Evolutionary conservation across 2,888 invertebrate genomes (phyloP).

Genomic region (Biston stratarius): DNA sequence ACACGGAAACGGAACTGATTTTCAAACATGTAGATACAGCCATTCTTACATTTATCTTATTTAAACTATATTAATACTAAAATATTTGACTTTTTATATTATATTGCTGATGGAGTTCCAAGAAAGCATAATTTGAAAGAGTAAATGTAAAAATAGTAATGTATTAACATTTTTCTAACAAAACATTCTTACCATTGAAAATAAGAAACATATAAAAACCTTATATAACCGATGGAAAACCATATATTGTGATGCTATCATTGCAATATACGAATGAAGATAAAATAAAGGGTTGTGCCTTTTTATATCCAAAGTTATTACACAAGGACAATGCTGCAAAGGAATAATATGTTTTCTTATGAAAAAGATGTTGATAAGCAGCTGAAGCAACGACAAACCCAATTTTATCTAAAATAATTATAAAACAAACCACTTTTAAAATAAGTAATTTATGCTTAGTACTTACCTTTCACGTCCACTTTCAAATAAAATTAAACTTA

Average conservation of each 20-base stretch:
- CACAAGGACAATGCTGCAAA: slow-evolving; percentile 7
- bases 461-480: slow-evolving; percentile 30
- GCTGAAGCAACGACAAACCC: neutral
- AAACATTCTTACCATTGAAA: neutral
- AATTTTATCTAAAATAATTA: neutral
- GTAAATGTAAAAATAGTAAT: neutral
- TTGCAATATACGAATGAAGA: slow-evolving; percentile 23
- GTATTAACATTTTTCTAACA: neutral
- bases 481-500: slow-evolving; percentile 32
- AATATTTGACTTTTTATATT: too few relatives aligned
- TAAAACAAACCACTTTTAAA: neutral
- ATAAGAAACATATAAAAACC: slow-evolving; percentile 7
- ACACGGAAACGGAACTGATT: too few relatives aligned
- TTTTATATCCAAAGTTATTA: slow-evolving; percentile 25
- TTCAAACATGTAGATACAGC: too few relatives aligned
- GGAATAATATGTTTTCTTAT: slow-evolving; percentile 6
- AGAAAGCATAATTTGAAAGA: neutral
- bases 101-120: too few relatives aligned
- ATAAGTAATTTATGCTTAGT: neutral
- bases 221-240: slow-evolving; percentile 17
- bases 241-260: slow-evolving; percentile 29
- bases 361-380: neutral
- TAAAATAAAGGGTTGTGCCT: slow-evolving; percentile 24
- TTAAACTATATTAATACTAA: too few relatives aligned
- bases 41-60: too few relatives aligned